Base-by-base conservation (phyloP, 2,797 vertebrate species). In the Gadopsis marmoratus region DNA sequence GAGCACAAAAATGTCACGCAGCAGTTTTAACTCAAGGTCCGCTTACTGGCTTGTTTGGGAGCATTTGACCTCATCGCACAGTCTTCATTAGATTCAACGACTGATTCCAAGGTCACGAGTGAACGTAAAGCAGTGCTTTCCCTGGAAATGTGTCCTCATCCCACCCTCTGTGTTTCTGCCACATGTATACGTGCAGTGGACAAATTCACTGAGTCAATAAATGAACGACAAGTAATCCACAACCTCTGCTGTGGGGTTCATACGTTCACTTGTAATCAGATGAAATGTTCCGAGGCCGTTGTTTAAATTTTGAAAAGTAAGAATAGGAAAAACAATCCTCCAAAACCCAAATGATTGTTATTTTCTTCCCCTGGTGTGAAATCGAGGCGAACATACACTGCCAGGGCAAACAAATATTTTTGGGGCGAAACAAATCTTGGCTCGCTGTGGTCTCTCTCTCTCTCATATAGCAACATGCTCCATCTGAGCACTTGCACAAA, bases 401-500 rank as follows among this genome's bases (percentile, higher is more conserved):
- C 87, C 85, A 90, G 74, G 77, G 83, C 82, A 89, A 90, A 90
- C 85, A 87, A 82, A 88, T 69, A 71, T 78, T 82, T 78, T 81
- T 78, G 50, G 67, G 61, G 82, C 0, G 78, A 85, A 88, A 84
- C 82, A 76, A 63, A 86, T 75, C 84, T 77, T 87, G 91, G 88
- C 84, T 64, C 9, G 3, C 37, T 48, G 75, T 41, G 59, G 71
- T 51, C 83, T 64, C 79, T 48, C 23, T n/a, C 33, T 51, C n/a
- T 4, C 39, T 41, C 39, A 3, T 53, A 10, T 10, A 79, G 78
- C 74, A 51, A 71, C 79, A 63, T 7, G 75, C 76, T 90, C 83
- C 83, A 85, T 87, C 66, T 54, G 78, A 88, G n/a, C 78, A 76
- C 83, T 90, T 85, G 74, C 84, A 65, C 87, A 92, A 93, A 92